These are phyloP conservation scores for Theocolax elegans DNA, from an alignment of 1,140 invertebrate genomes.

Conservation along the genomic window DNA sequence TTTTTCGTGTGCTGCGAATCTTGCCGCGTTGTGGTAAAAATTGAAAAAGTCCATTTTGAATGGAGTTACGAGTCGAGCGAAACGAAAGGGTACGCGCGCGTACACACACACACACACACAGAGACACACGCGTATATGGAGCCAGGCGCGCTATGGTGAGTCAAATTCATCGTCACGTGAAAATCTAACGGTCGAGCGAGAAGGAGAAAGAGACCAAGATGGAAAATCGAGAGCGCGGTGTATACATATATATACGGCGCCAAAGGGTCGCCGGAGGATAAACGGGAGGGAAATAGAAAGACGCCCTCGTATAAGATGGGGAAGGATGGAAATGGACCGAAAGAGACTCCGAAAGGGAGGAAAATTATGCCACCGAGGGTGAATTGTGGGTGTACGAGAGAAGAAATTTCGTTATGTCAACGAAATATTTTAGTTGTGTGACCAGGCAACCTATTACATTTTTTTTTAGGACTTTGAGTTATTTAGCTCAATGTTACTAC, in stretches of 20 bases:
- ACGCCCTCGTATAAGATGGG: neutral
- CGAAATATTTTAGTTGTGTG: constrained; percentile 3
- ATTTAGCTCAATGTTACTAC: too few relatives aligned
- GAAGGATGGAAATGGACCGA: constrained; percentile 23
- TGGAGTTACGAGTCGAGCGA: too few relatives aligned
- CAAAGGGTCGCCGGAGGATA: constrained; percentile 25
- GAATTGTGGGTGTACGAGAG: neutral
- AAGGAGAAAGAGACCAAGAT: neutral
- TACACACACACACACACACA: too few relatives aligned
- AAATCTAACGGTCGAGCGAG: constrained; percentile 6
- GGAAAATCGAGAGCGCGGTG: constrained; percentile 1
- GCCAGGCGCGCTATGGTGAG: too few relatives aligned
- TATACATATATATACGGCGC: neutral
- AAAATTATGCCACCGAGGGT: constrained; percentile 10
- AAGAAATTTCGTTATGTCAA: neutral
- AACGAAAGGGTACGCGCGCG: too few relatives aligned
- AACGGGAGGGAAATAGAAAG: constrained; percentile 18
- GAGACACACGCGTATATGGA: too few relatives aligned
- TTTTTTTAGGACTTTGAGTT: constrained; percentile 3
- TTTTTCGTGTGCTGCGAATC: too few relatives aligned
- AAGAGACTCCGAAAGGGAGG: neutral
- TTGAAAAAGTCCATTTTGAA: too few relatives aligned
- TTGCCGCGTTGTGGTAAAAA: too few relatives aligned
- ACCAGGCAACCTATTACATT: constrained; percentile 10
- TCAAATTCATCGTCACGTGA: constrained; percentile 24